phyloP scores from a whole-genome alignment of 2,113 vertebrate genomes.

The Macrotus californicus region DNA sequence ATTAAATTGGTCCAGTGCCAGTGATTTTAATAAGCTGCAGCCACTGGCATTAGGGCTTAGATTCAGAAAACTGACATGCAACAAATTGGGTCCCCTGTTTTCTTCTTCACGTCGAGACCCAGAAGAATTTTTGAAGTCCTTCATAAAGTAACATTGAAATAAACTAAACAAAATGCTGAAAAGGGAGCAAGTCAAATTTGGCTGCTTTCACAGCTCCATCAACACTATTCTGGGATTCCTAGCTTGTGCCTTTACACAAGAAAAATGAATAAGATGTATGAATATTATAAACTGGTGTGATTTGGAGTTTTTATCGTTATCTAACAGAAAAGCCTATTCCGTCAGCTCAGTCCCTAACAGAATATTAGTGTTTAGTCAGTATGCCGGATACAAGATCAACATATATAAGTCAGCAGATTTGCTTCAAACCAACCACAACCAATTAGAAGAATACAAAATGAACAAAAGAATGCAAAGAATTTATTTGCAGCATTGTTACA shows the following conservation, averaged over 20 bases:
- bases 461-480: background rate
- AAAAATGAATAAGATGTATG: constrained; percentile 27
- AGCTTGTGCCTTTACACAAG: constrained; percentile 1
- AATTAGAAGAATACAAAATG: constrained; percentile 29
- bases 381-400: background rate
- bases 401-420: background rate
- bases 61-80: background rate
- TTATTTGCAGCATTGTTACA: background rate
- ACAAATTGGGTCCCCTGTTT: background rate
- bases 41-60: background rate
- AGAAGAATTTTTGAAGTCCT: constrained; percentile 8
- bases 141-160: background rate
- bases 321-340: background rate
- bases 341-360: background rate
- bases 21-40: constrained; percentile 22
- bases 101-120: background rate
- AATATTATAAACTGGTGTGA: constrained; percentile 11
- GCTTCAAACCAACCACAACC: background rate
- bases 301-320: constrained; percentile 5
- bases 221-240: background rate
- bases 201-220: background rate
- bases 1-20: constrained; percentile 44
- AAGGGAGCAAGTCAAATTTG: background rate
- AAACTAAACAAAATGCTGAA: background rate
- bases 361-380: background rate